Evolutionary conservation across 2,888 invertebrate genomes (phyloP).

Genomic region (Crepidodera aurea): DNA sequence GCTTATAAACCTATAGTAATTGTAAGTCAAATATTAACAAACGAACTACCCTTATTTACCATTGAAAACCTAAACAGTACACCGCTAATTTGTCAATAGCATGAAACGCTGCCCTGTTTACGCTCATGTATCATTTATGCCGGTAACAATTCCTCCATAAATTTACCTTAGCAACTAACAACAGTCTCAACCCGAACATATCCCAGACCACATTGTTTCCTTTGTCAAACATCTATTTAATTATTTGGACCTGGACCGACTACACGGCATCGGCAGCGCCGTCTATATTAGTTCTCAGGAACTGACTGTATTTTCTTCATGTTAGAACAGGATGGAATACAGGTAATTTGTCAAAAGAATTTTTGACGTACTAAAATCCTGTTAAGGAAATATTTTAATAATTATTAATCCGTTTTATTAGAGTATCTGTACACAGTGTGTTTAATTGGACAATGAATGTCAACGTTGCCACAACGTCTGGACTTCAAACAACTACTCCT

Average conservation of each 20-base stretch:
- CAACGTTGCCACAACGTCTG: too few relatives aligned
- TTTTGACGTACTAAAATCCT: too few relatives aligned
- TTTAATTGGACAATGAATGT: too few relatives aligned
- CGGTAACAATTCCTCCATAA: conserved; percentile 20
- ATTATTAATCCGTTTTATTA: too few relatives aligned
- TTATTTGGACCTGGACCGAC: not conserved
- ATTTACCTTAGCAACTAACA: conserved; percentile 20
- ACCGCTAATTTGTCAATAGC: conserved; percentile 6
- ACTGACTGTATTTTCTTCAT: not conserved
- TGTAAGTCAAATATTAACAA: conserved; percentile 4
- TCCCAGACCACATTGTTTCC: conserved; percentile 12
- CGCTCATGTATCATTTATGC: conserved; percentile 24
- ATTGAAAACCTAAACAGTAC: not conserved
- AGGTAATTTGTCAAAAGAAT: too few relatives aligned
- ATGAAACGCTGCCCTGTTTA: conserved; percentile 9
- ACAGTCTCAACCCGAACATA: conserved; percentile 7
- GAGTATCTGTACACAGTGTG: too few relatives aligned
- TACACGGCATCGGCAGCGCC: not conserved
- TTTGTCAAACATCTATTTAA: conserved; percentile 26
- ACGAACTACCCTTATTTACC: not conserved
- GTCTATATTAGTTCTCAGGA: not conserved
- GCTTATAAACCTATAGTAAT: too few relatives aligned
- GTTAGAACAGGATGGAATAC: not conserved
- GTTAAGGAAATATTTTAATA: too few relatives aligned
- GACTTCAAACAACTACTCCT: too few relatives aligned